phyloP scores from a whole-genome alignment of 2,797 vertebrate genomes.

The Balearica regulorum region DNA sequence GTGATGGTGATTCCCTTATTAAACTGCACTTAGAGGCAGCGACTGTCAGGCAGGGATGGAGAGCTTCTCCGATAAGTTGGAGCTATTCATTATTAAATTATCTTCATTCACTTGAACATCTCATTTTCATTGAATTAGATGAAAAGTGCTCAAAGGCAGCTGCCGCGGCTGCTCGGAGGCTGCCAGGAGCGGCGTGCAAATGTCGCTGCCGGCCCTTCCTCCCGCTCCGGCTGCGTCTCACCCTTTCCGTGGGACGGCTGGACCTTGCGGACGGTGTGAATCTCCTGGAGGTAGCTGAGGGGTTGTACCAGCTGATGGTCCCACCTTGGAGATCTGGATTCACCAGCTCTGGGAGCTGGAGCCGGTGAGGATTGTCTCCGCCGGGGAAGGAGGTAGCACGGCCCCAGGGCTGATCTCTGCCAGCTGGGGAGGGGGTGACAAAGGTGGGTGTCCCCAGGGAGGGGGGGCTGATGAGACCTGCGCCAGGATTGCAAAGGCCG shows the following conservation, averaged over 20 bases:
- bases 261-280: neutral
- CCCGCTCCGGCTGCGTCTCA: fast-evolving
- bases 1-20: slow-evolving; percentile 61
- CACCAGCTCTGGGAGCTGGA: neutral
- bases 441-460: neutral
- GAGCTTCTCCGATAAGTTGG: slow-evolving; percentile 66
- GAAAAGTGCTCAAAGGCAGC: slow-evolving; percentile 43
- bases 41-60: slow-evolving; percentile 59
- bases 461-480: neutral
- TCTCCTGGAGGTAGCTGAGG: neutral
- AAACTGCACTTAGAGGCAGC: slow-evolving; percentile 70
- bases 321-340: neutral
- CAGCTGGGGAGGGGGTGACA: neutral
- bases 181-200: slow-evolving; percentile 31
- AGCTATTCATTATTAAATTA: slow-evolving; percentile 72
- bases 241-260: neutral
- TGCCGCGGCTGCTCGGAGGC: neutral
- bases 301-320: neutral
- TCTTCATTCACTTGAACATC: slow-evolving; percentile 61
- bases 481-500: neutral
- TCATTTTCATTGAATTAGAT: slow-evolving; percentile 56
- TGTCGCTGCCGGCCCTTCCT: neutral
- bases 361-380: fast-evolving
- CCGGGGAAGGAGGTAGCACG: fast-evolving
- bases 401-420: neutral